Evolutionary conservation across 92 coral and sea anemone species (phyloP), one percentile per base, ranked within the genome.

Genomic region (Zoanthus sansibaricus): DNA sequence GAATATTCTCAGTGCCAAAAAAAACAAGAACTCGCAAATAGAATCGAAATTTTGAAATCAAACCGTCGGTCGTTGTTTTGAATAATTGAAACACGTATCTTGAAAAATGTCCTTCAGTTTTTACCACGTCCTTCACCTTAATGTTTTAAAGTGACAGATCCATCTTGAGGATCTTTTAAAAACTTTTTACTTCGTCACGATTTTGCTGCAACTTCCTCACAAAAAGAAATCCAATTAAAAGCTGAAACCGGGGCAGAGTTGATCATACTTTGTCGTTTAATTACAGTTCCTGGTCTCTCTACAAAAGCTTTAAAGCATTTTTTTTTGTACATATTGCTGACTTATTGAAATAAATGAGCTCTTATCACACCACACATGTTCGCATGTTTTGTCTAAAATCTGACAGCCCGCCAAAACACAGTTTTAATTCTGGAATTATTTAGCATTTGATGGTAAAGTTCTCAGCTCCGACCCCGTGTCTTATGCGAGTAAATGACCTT

Each of bases 321-420:
- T 20, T 80, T 80, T 80, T 46, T 80, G 84, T 80, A 66, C 75
- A 80, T 44, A 42, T 46, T 21, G 85, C 71, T 9, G 85, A 66
- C 13, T 80, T 11, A 62, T n/a, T 62, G n/a, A 76, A 54, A 66
- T 80, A 13, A 47, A 64, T 80, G 21, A 80, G 45, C 85, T 80
- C 85, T 80, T 80, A 80, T 80, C 85, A 42, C 58, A 45, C 46
- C 85, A 30, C 62, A 64, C 85, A 80, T 66, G 75, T 67, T 56
- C 73, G 73, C 73, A 51, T 80, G 14, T 54, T 62, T 80, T 59
- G 59, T 45, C 85, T 62, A 14, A 21, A 47, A 46, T 48, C 70
- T 66, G 85, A 80, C 85, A 80, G 85, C 72, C 66, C 32, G 30
- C 73, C 20, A 80, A 64, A 32, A 47, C 45, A 59, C 66, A 33